phyloP scores from a whole-genome alignment of 2,888 invertebrate species.

The Blastobasis lacticolella region DNA sequence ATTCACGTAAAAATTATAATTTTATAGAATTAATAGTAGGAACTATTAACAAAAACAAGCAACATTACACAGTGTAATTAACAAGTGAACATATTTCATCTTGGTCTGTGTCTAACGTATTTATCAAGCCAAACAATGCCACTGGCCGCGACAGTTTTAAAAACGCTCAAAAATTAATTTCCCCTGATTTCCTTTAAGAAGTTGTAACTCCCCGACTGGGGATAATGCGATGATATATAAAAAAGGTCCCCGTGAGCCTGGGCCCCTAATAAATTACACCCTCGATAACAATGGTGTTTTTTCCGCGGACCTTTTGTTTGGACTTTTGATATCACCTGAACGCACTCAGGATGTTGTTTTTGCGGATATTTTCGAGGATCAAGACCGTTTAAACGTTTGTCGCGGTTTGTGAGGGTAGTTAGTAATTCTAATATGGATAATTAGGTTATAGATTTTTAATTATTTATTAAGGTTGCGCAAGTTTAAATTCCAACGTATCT shows the following conservation, averaged over 20 bases:
- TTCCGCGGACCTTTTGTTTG: conserved; percentile 64
- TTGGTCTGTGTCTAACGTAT: conserved; percentile 22
- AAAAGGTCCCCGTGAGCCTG: conserved; percentile 68
- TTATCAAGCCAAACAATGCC: conserved; percentile 62
- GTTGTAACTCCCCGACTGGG: conserved; percentile 72
- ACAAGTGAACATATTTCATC: no score
- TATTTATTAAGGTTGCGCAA: no score
- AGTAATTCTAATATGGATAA: no score
- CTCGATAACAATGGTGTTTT: conserved; percentile 76
- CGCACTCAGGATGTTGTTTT: conserved; percentile 26
- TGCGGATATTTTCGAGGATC: not conserved
- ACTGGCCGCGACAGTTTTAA: conserved; percentile 64
- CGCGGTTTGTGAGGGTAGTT: no score
- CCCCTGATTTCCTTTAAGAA: conserved; percentile 72
- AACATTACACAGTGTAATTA: no score
- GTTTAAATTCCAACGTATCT: no score
- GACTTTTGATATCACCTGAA: conserved; percentile 74
- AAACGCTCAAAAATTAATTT: conserved; percentile 69
- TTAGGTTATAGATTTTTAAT: no score
- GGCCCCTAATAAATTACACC: conserved; percentile 73
- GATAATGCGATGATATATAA: conserved; percentile 75
- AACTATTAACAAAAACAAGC: no score
- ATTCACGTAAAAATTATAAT: no score
- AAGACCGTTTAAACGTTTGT: no score
- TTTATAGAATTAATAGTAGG: no score